Conservation (phyloP, 2,888 invertebrate genomes). For the Tinea semifulvella region DNA sequence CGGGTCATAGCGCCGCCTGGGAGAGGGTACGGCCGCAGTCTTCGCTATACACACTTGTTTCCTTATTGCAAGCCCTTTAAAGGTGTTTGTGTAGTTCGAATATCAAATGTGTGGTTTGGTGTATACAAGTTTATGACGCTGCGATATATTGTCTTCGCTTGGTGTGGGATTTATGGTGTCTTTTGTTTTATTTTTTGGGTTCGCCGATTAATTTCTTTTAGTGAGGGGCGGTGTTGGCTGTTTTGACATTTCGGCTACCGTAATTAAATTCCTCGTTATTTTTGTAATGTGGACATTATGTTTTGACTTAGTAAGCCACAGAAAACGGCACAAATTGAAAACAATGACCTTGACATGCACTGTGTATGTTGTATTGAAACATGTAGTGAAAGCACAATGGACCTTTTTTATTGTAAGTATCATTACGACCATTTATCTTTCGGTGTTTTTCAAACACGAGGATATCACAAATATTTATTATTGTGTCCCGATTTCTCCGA, state of each 20-base stretch:
- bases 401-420: too few relatives aligned
- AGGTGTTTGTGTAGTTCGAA: background rate
- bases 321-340: too few relatives aligned
- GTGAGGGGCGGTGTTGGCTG: constrained; percentile 22
- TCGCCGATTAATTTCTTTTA: constrained; percentile 53
- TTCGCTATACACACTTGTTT: background rate
- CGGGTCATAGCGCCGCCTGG: constrained; percentile 54
- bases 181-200: constrained; percentile 54
- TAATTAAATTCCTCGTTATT: constrained; percentile 6
- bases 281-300: background rate
- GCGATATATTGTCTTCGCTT: constrained; percentile 55
- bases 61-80: background rate
- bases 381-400: too few relatives aligned
- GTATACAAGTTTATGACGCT: constrained; percentile 48
- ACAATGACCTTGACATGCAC: too few relatives aligned
- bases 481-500: too few relatives aligned
- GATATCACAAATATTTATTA: too few relatives aligned
- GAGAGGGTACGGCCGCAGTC: constrained; percentile 34
- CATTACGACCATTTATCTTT: too few relatives aligned
- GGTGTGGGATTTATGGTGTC: constrained; percentile 56
- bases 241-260: constrained; percentile 17
- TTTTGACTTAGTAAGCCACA: too few relatives aligned
- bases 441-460: too few relatives aligned
- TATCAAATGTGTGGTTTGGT: background rate
- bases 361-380: too few relatives aligned